These are phyloP conservation scores for Panopea generosa DNA, from an alignment of 2,888 invertebrate genomes.

Conservation along the genomic window DNA sequence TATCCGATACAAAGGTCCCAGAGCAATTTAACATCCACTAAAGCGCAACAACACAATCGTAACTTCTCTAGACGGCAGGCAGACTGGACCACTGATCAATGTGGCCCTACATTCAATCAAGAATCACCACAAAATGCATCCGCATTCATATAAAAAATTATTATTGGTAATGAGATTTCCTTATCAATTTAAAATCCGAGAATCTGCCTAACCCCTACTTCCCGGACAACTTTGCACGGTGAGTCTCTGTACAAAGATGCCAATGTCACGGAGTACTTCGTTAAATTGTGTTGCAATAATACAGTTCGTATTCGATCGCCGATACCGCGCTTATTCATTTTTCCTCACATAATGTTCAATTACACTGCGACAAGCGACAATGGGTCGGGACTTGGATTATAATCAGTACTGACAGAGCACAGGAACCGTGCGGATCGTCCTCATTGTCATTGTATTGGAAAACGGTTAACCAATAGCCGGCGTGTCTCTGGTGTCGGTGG, in stretches of 20 bases:
- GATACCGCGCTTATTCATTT: conserved; percentile 53
- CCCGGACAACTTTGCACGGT: not conserved
- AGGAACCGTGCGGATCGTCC: conserved; percentile 3
- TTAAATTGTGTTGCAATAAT: conserved; percentile 60
- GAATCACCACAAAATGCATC: conserved; percentile 14
- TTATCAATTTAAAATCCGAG: conserved; percentile 59
- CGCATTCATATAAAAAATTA: conserved; percentile 46
- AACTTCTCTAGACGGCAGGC: too few relatives aligned
- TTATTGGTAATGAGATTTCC: conserved; percentile 67
- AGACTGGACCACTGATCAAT: too few relatives aligned
- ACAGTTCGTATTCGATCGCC: conserved; percentile 41
- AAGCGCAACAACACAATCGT: too few relatives aligned
- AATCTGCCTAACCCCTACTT: conserved; percentile 58
- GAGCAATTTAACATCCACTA: too few relatives aligned
- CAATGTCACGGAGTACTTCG: conserved; percentile 24
- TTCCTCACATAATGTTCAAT: conserved; percentile 60
- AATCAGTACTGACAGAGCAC: conserved; percentile 42
- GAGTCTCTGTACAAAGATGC: not conserved
- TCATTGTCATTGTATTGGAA: conserved; percentile 28
- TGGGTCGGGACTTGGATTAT: conserved; percentile 49
- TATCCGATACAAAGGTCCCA: too few relatives aligned
- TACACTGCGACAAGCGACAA: conserved; percentile 49
- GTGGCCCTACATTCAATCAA: conserved; percentile 13
- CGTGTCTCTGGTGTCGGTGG: conserved; percentile 11
- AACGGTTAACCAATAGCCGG: conserved; percentile 23